Evolutionary conservation across 2,888 invertebrate species (phyloP).

Genomic region (Desoria tigrina): DNA sequence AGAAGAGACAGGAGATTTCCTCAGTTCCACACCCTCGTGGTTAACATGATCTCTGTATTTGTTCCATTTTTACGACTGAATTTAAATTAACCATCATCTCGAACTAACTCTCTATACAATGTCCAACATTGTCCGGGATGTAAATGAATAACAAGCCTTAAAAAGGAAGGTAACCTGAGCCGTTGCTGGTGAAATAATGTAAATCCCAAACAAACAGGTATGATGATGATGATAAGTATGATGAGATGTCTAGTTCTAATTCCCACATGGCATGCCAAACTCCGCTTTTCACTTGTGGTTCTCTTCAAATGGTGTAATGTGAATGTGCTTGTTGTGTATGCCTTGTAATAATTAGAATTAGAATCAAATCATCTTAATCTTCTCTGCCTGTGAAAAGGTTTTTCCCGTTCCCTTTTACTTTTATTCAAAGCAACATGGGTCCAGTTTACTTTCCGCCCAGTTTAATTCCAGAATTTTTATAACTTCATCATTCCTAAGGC

Average conservation of each 20-base stretch:
- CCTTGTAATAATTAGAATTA: conserved; percentile 27
- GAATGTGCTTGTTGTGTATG: conserved; percentile 4
- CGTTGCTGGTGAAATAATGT: too few species aligned
- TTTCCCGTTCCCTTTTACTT: conserved; percentile 12
- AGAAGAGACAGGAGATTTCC: conserved; percentile 24
- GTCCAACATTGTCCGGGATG: too few species aligned
- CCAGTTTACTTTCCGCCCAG: conserved; percentile 29
- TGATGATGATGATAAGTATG: background rate
- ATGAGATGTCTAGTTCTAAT: background rate
- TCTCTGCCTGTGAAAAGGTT: conserved; percentile 16
- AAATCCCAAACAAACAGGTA: too few species aligned
- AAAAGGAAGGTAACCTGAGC: too few species aligned
- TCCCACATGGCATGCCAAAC: conserved; percentile 2
- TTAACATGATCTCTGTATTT: background rate
- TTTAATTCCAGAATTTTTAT: conserved; percentile 14
- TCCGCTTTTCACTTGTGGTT: background rate
- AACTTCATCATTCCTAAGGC: conserved; percentile 5
- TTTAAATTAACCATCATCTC: conserved; percentile 5
- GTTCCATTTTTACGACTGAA: conserved; percentile 1
- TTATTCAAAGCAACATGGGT: conserved; percentile 37
- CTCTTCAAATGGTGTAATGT: background rate
- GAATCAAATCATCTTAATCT: conserved; percentile 26
- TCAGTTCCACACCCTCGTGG: conserved; percentile 24
- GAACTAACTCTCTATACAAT: too few species aligned
- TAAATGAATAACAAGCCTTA: background rate